phyloP scores from a whole-genome alignment of 2,888 invertebrate species.

The Ferdinandea cuprea region DNA sequence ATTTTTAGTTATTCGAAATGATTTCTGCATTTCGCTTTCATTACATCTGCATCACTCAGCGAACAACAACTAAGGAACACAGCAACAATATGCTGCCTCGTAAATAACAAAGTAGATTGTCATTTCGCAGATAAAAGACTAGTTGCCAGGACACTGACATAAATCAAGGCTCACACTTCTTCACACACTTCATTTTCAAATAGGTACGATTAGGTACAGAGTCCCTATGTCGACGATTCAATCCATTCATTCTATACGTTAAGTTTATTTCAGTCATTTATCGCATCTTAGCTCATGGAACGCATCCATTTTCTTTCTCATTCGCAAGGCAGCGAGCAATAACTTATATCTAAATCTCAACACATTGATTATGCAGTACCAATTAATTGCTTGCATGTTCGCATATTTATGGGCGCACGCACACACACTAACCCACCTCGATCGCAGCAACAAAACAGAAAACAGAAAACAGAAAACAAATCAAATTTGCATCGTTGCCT shows the following conservation, averaged over 20 bases:
- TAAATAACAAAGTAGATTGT: too few relatives aligned
- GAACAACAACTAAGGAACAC: too few relatives aligned
- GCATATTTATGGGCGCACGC: slow-evolving; percentile 54
- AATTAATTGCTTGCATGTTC: slow-evolving; percentile 64
- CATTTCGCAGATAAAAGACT: too few relatives aligned
- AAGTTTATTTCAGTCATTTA: not conserved
- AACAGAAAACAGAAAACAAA: slow-evolving; percentile 67
- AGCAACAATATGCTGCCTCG: too few relatives aligned
- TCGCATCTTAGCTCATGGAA: not conserved
- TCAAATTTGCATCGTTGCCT: slow-evolving; percentile 70
- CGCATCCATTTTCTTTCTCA: not conserved
- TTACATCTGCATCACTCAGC: too few relatives aligned
- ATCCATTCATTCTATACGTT: not conserved
- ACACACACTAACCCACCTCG: slow-evolving; percentile 3
- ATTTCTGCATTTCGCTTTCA: too few relatives aligned
- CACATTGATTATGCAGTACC: slow-evolving; percentile 50
- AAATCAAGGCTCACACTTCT: too few relatives aligned
- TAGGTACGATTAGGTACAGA: too few relatives aligned
- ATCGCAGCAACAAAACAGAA: slow-evolving; percentile 32
- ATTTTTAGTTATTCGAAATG: too few relatives aligned
- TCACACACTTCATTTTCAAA: too few relatives aligned
- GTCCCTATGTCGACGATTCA: not conserved
- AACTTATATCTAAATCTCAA: slow-evolving; percentile 24
- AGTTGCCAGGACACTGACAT: too few relatives aligned
- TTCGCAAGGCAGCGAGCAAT: slow-evolving; percentile 15